These are phyloP conservation scores for Antigone vipio DNA, from an alignment of 2,113 vertebrate genomes.

Conservation along the genomic window DNA sequence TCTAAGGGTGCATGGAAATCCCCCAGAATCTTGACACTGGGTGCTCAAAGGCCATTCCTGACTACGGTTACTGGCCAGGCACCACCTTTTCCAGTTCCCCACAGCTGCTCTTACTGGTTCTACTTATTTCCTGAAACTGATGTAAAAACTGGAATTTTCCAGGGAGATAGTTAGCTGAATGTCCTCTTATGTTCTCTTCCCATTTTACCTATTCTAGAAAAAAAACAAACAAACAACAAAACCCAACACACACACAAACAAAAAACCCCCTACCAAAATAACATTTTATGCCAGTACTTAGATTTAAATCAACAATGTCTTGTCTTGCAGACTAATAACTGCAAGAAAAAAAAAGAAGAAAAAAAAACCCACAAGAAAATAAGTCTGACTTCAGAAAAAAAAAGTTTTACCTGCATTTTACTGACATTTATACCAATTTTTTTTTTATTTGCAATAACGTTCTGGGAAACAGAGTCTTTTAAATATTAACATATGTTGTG, in stretches of 20 bases:
- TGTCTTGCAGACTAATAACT: neutral
- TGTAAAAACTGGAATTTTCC: neutral
- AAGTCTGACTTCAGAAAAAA: neutral
- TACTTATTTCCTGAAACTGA: neutral
- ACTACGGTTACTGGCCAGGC: neutral
- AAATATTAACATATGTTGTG: neutral
- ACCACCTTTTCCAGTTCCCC: neutral
- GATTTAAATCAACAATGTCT: neutral
- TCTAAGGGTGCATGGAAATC: rapidly evolving
- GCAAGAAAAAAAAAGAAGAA: neutral
- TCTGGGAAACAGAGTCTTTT: neutral
- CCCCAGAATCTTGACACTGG: neutral
- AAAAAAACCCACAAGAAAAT: no score
- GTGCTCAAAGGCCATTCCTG: neutral
- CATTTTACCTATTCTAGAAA: neutral
- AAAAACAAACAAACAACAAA: neutral
- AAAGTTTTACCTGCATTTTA: neutral
- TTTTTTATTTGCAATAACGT: neutral
- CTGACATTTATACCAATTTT: neutral
- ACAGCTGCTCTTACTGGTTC: neutral
- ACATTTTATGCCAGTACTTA: neutral
- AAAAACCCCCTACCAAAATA: neutral
- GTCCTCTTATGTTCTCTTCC: neutral
- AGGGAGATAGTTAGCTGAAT: neutral
- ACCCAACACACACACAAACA: no score